phyloP scores from a whole-genome alignment of 2,113 vertebrate species.

The Excalfactoria chinensis region DNA sequence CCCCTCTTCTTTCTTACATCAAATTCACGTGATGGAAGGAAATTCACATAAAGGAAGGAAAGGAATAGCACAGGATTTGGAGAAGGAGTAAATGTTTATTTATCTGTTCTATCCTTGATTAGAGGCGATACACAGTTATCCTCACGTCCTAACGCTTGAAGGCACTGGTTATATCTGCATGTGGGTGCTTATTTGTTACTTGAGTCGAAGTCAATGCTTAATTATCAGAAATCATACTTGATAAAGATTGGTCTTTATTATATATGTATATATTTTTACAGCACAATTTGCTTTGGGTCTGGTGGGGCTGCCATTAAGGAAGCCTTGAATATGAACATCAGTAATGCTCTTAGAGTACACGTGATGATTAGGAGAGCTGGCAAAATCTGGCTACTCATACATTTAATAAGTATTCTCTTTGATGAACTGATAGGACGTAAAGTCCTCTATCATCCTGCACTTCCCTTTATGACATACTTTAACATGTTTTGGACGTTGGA shows the following conservation, averaged over 20 bases:
- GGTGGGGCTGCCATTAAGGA: background rate
- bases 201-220: background rate
- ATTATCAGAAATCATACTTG: background rate
- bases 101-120: background rate
- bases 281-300: background rate
- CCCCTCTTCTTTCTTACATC: background rate
- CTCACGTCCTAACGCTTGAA: background rate
- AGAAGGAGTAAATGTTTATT: background rate
- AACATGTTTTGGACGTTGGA: background rate
- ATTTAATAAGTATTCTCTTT: background rate
- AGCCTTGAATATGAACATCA: background rate
- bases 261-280: background rate
- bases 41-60: background rate
- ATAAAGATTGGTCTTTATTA: slow-evolving; percentile 28
- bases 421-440: slow-evolving; percentile 12
- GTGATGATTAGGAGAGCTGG: background rate
- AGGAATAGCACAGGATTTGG: background rate
- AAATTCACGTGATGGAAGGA: background rate
- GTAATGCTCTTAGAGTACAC: background rate
- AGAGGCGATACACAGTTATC: background rate
- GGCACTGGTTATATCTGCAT: background rate
- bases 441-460: background rate
- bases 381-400: background rate
- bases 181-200: background rate
- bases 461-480: slow-evolving; percentile 7